These are phyloP conservation scores for Polia nebulosa DNA, from an alignment of 2,888 invertebrate genomes.

Conservation along the genomic window DNA sequence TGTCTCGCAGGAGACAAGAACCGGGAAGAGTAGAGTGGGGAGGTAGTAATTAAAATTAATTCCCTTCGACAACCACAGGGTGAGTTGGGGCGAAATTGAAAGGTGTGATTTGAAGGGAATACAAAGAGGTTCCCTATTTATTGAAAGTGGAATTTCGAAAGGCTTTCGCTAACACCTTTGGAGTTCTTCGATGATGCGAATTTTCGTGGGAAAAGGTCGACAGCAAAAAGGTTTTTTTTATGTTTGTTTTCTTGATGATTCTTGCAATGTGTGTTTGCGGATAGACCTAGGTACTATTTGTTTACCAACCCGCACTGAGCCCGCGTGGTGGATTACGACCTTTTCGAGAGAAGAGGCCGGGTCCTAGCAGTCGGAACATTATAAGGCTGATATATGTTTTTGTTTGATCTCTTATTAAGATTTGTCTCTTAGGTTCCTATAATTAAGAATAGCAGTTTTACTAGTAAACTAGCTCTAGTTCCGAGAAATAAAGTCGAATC, in stretches of 20 bases:
- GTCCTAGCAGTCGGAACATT: too few relatives aligned
- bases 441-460: neutral
- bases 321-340: too few relatives aligned
- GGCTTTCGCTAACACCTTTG: slow-evolving; percentile 41
- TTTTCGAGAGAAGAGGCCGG: too few relatives aligned
- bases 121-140: slow-evolving; percentile 53
- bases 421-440: too few relatives aligned
- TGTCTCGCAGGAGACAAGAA: slow-evolving; percentile 26
- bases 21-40: slow-evolving; percentile 22
- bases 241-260: slow-evolving; percentile 13
- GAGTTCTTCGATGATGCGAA: slow-evolving; percentile 34
- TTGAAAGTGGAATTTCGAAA: slow-evolving; percentile 40
- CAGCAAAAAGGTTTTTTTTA: neutral
- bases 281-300: too few relatives aligned
- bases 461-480: neutral
- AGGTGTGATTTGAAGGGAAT: slow-evolving; percentile 63
- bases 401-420: too few relatives aligned
- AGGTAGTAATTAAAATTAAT: slow-evolving; percentile 67
- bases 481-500: neutral
- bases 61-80: slow-evolving; percentile 58
- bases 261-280: slow-evolving; percentile 6
- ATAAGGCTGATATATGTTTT: too few relatives aligned
- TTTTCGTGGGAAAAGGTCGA: slow-evolving; percentile 14
- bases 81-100: slow-evolving; percentile 54
- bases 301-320: too few relatives aligned